Conservation (phyloP, 1,140 invertebrate species). For the Achatina immaculata region DNA sequence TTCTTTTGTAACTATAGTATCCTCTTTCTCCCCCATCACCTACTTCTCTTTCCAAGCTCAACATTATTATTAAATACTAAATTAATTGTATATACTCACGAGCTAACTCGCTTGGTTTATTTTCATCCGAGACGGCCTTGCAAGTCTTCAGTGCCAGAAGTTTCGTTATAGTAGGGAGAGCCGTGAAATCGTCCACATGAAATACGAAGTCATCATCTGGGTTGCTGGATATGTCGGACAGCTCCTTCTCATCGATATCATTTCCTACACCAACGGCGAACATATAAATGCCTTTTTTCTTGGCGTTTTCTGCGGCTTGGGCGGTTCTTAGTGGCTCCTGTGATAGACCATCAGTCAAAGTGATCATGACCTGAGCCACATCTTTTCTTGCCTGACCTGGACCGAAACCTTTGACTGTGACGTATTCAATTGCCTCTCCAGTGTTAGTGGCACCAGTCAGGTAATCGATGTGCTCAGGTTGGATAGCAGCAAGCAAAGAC, state of each 20-base stretch:
- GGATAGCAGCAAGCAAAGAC: slow-evolving; percentile 21
- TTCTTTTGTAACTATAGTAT: no score
- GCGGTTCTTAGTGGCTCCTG: slow-evolving; percentile 37
- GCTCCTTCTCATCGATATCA: slow-evolving; percentile 35
- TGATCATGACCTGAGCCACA: slow-evolving; percentile 48
- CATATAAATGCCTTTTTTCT: slow-evolving; percentile 44
- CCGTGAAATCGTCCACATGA: slow-evolving; percentile 39
- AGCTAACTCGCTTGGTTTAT: not conserved
- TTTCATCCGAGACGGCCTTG: not conserved
- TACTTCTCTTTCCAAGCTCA: no score
- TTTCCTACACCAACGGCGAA: slow-evolving; percentile 57
- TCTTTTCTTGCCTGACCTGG: slow-evolving; percentile 33
- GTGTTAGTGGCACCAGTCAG: slow-evolving; percentile 51
- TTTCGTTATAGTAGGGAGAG: slow-evolving; percentile 31
- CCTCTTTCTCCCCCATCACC: no score
- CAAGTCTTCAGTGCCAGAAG: slow-evolving; percentile 33
- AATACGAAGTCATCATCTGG: slow-evolving; percentile 45
- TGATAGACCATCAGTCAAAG: slow-evolving; percentile 56
- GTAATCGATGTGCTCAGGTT: slow-evolving; percentile 37
- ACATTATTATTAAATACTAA: no score
- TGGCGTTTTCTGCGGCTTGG: slow-evolving; percentile 41
- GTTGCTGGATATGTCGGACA: slow-evolving; percentile 41
- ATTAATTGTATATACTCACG: not conserved
- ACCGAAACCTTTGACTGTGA: slow-evolving; percentile 46
- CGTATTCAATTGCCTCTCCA: slow-evolving; percentile 44